Percentiles rank a stretch among this genome's conserved stretches.
Evolutionary conservation across 2,113 vertebrate genomes (phyloP).

Genomic region (Anolis carolinensis): DNA sequence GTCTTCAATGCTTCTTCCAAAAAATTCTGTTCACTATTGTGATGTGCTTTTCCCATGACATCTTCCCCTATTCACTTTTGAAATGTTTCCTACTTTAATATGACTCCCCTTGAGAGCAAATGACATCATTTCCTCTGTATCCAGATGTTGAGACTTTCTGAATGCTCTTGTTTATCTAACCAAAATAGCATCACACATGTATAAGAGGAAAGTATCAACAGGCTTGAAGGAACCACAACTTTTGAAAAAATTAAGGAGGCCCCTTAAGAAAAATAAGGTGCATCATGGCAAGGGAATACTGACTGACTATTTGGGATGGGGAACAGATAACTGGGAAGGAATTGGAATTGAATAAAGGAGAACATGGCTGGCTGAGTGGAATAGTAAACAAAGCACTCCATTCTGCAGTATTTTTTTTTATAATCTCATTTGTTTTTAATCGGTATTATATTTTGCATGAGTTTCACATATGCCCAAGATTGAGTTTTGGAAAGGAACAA

Average conservation of each 20-base stretch:
- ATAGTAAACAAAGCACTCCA: not conserved
- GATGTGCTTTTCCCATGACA: not conserved
- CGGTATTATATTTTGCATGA: not conserved
- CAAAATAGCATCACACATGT: not conserved
- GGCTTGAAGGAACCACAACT: not conserved
- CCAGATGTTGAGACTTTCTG: not conserved
- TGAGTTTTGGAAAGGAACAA: not conserved
- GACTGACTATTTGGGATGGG: not conserved
- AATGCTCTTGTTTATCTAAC: not conserved
- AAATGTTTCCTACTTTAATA: conserved; percentile 1
- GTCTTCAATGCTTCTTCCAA: not conserved
- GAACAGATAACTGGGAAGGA: no score
- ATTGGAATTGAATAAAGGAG: not conserved
- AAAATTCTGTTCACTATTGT: not conserved
- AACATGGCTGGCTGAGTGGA: not conserved
- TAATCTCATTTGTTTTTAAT: not conserved
- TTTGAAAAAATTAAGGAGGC: not conserved
- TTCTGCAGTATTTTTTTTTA: not conserved
- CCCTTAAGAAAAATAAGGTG: no score
- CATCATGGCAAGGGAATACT: not conserved
- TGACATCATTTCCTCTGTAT: not conserved
- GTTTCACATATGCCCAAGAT: not conserved
- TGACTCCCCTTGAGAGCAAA: not conserved
- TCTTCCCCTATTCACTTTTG: not conserved
- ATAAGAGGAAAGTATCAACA: not conserved